A percentile compares a stretch with the other conserved stretches of the same genome.
Evolutionary conservation across 2,113 vertebrate species (phyloP).

Genomic region (Xiphophorus maculatus): DNA sequence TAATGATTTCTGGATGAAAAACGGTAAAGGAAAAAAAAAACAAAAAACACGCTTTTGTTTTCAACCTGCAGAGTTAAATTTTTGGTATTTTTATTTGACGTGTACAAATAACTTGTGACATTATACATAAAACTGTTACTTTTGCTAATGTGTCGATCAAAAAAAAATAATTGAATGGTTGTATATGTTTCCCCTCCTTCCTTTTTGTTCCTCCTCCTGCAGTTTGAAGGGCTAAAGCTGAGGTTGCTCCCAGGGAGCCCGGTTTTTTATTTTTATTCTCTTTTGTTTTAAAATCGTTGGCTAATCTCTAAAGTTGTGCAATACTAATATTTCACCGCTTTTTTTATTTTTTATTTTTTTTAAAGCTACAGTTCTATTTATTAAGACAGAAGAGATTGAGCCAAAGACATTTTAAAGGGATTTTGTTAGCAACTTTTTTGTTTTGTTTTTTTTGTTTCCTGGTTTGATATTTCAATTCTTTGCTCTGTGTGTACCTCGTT

Average conservation of each 20-base stretch:
- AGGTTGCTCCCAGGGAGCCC: constrained; percentile 69
- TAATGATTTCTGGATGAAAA: constrained; percentile 81
- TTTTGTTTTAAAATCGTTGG: constrained; percentile 26
- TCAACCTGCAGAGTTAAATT: constrained; percentile 77
- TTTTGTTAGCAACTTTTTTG: constrained; percentile 11
- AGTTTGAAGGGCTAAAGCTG: constrained; percentile 57
- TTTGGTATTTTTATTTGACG: constrained; percentile 93
- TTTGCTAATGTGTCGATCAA: constrained; percentile 90
- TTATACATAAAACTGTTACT: constrained; percentile 88
- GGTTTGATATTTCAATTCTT: not conserved
- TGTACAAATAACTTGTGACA: constrained; percentile 95
- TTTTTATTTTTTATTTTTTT: constrained; percentile 21
- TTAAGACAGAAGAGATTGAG: constrained; percentile 60
- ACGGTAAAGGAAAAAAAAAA: constrained; percentile 40
- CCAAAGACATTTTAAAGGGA: constrained; percentile 66
- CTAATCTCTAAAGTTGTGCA: constrained; percentile 72
- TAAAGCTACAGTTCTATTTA: constrained; percentile 43
- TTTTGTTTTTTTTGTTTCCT: not conserved
- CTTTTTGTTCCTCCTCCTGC: constrained; percentile 25
- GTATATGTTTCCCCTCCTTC: constrained; percentile 42
- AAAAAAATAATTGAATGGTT: constrained; percentile 77
- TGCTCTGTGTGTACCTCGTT: not conserved
- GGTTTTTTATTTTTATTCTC: not conserved
- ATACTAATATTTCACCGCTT: constrained; percentile 68
- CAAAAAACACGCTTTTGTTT: constrained; percentile 68